Conservation (phyloP, 1,140 invertebrate genomes). For the Nephila pilipes region DNA sequence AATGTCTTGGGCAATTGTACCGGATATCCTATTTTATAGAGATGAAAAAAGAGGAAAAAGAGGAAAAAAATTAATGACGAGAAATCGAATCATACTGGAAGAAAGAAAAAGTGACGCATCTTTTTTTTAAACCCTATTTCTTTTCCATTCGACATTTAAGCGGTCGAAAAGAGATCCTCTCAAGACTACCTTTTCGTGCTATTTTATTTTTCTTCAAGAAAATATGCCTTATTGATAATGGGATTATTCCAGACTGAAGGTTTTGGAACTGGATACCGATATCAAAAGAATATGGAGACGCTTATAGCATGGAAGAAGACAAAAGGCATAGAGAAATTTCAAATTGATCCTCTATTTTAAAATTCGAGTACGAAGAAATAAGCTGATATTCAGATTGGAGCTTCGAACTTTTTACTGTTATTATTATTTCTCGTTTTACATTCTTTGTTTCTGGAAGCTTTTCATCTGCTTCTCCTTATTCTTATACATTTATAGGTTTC, state of each 20-base stretch:
- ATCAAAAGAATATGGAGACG: conserved; percentile 28
- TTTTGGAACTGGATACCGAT: not conserved
- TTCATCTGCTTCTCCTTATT: not conserved
- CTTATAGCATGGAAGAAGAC: not conserved
- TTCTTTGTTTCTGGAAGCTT: not conserved
- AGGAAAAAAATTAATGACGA: conserved; percentile 54
- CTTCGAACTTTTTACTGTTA: not conserved
- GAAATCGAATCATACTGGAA: conserved; percentile 44
- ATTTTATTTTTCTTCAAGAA: not conserved
- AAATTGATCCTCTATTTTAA: not conserved
- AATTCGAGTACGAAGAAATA: not conserved
- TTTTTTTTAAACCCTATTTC: not conserved
- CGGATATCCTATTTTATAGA: conserved; percentile 7
- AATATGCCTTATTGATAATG: conserved; percentile 39
- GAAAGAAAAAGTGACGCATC: not conserved
- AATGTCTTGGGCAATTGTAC: conserved; percentile 21
- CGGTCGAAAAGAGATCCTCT: conserved; percentile 30
- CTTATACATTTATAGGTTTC: no score
- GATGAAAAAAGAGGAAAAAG: not conserved
- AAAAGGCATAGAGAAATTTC: not conserved
- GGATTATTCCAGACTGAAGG: conserved; percentile 27
- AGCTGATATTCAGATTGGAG: conserved; percentile 23
- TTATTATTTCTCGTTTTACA: not conserved
- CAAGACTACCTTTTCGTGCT: not conserved
- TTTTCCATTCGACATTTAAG: conserved; percentile 33